Evolutionary conservation across 2,888 invertebrate genomes (phyloP), one percentile per base, ranked within the genome.

Genomic region (Drosophila fungiperda): DNA sequence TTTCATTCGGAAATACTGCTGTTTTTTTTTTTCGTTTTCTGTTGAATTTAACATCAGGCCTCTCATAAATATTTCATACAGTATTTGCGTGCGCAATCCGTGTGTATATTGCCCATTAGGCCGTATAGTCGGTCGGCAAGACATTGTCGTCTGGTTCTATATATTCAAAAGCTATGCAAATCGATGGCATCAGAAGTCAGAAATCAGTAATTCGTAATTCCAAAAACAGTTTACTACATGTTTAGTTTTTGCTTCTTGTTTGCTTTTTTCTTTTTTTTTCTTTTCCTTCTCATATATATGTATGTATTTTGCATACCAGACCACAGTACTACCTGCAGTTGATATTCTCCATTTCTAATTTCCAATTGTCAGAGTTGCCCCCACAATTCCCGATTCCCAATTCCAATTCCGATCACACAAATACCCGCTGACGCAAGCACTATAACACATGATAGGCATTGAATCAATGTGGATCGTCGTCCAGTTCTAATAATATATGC

Each of bases 31-130:
- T 26, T n/a, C 23, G 59, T 52, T 50, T 76, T 50, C 63, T 78
- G 71, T 80, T 83, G 82, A 90, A 89, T 87, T 83, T 90, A 78
- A 89, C 83, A 90, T 89, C 80, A 84, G 71, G 71, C 61, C 50
- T 53, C 84, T 90, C 78, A 89, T 90, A 79, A 76, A 89, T 89
- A 83, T 90, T 90, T 90, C 82, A 90, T 89, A 77, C 55, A 49
- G 58, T 48, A 52, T 67, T 60, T 61, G 61, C 53, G 45, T 61
- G 45, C 62, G 68, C 38, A 53, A 68, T 58, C 52, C 48, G 53
- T 52, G 36, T 23, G 35, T 54, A 54, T 49, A 65, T 63, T 29
- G 54, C 40, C 49, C 62, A 48, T 42, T 38, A 49, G 48, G 49
- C 12, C 11, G 33, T 48, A 15, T 57, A 42, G 57, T 5, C 45